These are phyloP conservation scores for Cygnus olor DNA, from an alignment of 2,797 vertebrate species.

Conservation along the genomic window DNA sequence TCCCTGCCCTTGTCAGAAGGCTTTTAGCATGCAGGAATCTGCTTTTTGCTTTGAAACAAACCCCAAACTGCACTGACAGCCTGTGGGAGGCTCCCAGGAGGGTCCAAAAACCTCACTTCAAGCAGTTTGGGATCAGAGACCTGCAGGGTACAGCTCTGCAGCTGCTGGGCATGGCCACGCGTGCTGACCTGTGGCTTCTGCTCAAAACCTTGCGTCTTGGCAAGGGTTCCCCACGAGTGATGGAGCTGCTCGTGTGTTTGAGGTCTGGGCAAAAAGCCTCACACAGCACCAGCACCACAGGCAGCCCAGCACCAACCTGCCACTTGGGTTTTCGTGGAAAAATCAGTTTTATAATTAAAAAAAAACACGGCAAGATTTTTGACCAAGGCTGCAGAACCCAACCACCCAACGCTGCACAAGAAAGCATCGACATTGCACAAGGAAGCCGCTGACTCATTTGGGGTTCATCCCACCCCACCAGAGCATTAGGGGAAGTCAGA, in stretches of 20 bases:
- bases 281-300: background rate
- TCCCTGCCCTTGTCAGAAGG: background rate
- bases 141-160: background rate
- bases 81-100: background rate
- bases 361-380: background rate
- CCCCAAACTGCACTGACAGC: too few species aligned
- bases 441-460: background rate
- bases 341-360: background rate
- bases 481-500: accelerated
- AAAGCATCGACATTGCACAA: background rate
- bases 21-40: background rate
- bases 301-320: background rate
- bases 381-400: background rate
- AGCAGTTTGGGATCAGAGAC: background rate
- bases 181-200: background rate
- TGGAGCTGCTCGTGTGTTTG: background rate
- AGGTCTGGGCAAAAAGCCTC: background rate
- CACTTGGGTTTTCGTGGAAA: background rate
- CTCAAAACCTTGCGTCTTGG: accelerated
- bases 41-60: too few species aligned
- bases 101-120: background rate
- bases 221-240: background rate
- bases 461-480: background rate
- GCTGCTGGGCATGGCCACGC: accelerated
- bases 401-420: background rate